Evolutionary conservation across 2,797 vertebrate genomes (phyloP).

Genomic region (Pipistrellus nathusii): DNA sequence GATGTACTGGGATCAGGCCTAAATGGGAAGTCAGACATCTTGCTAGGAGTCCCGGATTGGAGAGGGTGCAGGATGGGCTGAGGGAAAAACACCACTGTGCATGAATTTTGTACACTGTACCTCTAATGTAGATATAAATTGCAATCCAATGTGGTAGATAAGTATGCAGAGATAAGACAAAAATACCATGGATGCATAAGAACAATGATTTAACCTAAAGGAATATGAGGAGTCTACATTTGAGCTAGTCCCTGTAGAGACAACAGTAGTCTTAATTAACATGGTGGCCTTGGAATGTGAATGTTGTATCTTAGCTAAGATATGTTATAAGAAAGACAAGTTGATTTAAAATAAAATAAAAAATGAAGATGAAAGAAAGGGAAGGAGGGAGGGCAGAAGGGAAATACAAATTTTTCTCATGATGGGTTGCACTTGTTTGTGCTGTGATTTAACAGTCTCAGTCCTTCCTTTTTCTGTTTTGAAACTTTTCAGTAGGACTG

Average conservation of each 20-base stretch:
- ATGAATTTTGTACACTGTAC: too few species aligned
- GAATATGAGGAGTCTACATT: not conserved
- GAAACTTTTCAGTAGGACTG: not conserved
- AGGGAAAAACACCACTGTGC: too few species aligned
- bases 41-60: too few species aligned
- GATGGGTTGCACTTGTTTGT: not conserved
- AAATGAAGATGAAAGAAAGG: too few species aligned
- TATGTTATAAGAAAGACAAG: not conserved
- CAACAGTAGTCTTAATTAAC: not conserved
- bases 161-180: not conserved
- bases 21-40: too few species aligned
- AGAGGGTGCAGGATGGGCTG: too few species aligned
- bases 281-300: not conserved
- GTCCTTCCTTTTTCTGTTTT: not conserved
- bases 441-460: not conserved
- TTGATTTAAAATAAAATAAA: not conserved
- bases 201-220: not conserved
- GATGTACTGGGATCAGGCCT: too few species aligned
- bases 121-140: not conserved
- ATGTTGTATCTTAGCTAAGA: not conserved
- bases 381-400: not conserved
- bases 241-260: not conserved
- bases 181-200: not conserved
- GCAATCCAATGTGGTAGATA: not conserved
- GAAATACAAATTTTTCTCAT: not conserved